A percentile compares a stretch with the other conserved stretches of the same genome.
These are phyloP conservation scores for Channa striata DNA, from an alignment of 2,797 vertebrate species.

Conservation along the genomic window DNA sequence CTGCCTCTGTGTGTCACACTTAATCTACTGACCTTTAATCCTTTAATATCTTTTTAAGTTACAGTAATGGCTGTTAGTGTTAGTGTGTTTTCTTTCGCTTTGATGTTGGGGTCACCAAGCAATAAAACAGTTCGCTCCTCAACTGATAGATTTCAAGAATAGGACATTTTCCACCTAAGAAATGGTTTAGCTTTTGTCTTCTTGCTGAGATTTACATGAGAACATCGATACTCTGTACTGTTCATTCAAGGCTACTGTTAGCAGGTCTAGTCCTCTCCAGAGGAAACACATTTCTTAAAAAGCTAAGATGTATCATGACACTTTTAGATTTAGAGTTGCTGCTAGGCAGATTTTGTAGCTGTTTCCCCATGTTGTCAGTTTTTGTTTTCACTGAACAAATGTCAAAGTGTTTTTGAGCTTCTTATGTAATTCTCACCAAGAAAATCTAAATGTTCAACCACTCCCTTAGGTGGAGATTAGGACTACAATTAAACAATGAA, in stretches of 20 bases:
- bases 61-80: constrained; percentile 23
- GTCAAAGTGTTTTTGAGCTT: not conserved
- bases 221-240: not conserved
- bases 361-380: not conserved
- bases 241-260: not conserved
- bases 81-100: constrained; percentile 26
- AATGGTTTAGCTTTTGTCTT: constrained; percentile 2
- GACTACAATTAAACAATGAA: not conserved
- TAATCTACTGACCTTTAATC: constrained; percentile 27
- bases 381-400: not conserved
- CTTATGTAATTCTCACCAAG: not conserved
- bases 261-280: not conserved
- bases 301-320: too few relatives aligned
- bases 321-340: not conserved
- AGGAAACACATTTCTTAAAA: not conserved
- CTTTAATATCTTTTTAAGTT: constrained; percentile 35
- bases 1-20: constrained; percentile 27
- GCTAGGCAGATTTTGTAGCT: not conserved
- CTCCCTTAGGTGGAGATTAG: not conserved
- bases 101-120: constrained; percentile 26
- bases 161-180: constrained; percentile 4
- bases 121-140: constrained; percentile 3
- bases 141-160: not conserved
- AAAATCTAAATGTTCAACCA: not conserved
- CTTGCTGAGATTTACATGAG: not conserved